Evolutionary conservation across 1,140 invertebrate genomes (phyloP).

Genomic region (Lerema accius): DNA sequence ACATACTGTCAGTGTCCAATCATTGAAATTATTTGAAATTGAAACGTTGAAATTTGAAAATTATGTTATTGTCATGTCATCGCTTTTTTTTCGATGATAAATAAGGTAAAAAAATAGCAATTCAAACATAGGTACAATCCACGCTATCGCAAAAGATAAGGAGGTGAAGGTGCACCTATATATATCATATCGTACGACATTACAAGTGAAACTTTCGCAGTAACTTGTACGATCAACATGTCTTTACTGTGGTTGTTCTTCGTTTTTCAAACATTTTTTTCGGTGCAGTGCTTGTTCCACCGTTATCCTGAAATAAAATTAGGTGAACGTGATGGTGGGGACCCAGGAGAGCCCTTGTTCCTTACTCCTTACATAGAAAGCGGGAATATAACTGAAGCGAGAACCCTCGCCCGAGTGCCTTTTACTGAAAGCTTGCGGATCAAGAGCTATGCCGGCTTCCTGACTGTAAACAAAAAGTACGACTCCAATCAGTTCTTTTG

Average conservation of each 20-base stretch:
- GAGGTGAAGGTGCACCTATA: not conserved
- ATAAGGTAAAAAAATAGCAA: no score
- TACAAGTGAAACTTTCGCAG: not conserved
- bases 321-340: slow-evolving; percentile 77
- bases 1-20: no score
- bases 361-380: slow-evolving; percentile 86
- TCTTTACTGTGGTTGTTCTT: slow-evolving; percentile 41
- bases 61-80: no score
- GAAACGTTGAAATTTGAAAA: no score
- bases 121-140: no score
- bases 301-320: slow-evolving; percentile 65
- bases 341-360: slow-evolving; percentile 85
- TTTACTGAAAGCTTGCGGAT: slow-evolving; percentile 70
- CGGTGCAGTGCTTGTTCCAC: slow-evolving; percentile 58
- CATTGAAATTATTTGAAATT: no score
- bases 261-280: slow-evolving; percentile 49
- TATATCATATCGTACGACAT: not conserved
- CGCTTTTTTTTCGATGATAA: no score
- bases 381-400: slow-evolving; percentile 77
- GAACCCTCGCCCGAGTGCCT: slow-evolving; percentile 61
- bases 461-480: slow-evolving; percentile 87
- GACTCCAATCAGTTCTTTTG: slow-evolving; percentile 91
- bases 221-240: slow-evolving; percentile 1
- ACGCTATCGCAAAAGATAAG: not conserved
- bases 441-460: slow-evolving; percentile 86